A percentile compares a stretch with the other conserved stretches of the same genome.
Conservation (phyloP, 37 sponge, comb jelly and placozoan genomes). For the Amphimedon queenslandica region DNA sequence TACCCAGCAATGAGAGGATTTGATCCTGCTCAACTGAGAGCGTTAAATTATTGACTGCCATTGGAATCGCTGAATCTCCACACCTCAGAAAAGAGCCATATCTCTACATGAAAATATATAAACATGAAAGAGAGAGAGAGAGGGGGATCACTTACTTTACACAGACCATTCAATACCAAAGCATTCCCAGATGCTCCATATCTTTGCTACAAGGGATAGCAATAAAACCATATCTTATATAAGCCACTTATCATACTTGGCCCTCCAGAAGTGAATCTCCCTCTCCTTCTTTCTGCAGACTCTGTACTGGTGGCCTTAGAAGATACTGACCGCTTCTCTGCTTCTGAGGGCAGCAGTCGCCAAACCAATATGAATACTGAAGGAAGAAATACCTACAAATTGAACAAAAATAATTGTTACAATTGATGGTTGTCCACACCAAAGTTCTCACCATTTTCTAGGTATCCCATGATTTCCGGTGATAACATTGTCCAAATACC, state of each 20-base stretch:
- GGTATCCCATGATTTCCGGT: slow-evolving; percentile 83
- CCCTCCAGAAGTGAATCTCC: not conserved
- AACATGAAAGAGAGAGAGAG: no score
- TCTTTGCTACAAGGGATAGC: no score
- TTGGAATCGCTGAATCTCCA: not conserved
- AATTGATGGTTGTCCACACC: not conserved
- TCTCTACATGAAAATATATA: no score
- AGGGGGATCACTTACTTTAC: no score
- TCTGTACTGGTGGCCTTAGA: not conserved
- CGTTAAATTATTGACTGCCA: slow-evolving; percentile 57
- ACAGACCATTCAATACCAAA: no score
- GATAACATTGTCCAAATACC: slow-evolving; percentile 89
- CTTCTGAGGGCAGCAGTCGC: not conserved
- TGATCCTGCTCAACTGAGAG: slow-evolving; percentile 43
- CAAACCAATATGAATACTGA: slow-evolving; percentile 55
- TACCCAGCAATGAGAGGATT: slow-evolving; percentile 69
- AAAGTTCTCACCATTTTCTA: slow-evolving; percentile 49
- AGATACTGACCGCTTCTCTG: not conserved
- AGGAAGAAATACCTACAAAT: slow-evolving; percentile 56
- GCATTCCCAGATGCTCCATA: no score
- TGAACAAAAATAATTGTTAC: not conserved
- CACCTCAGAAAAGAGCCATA: no score
- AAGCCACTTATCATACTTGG: not conserved
- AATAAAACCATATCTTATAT: no score
- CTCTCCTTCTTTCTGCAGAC: not conserved